Conservation (phyloP, 2,888 invertebrate genomes). For the Microplitis manilae region DNA sequence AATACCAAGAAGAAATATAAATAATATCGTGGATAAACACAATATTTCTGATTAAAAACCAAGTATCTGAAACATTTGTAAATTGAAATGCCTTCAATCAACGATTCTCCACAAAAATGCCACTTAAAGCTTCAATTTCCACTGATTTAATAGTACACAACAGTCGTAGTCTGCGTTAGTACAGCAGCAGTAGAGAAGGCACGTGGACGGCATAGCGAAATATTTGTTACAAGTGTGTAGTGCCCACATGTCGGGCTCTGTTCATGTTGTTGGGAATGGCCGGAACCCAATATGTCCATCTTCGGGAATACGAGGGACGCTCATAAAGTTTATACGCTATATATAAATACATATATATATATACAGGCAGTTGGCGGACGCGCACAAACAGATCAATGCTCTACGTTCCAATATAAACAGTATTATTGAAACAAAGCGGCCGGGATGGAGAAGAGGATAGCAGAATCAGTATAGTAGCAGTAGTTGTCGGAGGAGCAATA, state of each 20-base stretch:
- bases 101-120: neutral
- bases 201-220: slow-evolving; percentile 1
- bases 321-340: neutral
- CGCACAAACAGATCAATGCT: slow-evolving; percentile 72
- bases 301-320: slow-evolving; percentile 54
- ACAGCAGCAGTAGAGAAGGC: neutral
- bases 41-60: neutral
- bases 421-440: slow-evolving; percentile 72
- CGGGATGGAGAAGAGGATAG: slow-evolving; percentile 53
- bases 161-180: neutral
- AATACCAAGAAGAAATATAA: neutral
- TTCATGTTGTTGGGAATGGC: slow-evolving; percentile 14
- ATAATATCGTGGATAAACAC: neutral
- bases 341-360: neutral
- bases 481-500: neutral
- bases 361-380: slow-evolving; percentile 56
- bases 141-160: neutral
- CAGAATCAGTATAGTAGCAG: slow-evolving; percentile 11
- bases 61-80: neutral
- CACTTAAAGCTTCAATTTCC: neutral
- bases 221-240: slow-evolving; percentile 9
- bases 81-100: slow-evolving; percentile 4
- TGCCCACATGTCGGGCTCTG: neutral
- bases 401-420: slow-evolving; percentile 72
- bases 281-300: slow-evolving; percentile 68